Conservation (phyloP, 2,797 vertebrate species). For the Acrossocheilus fasciatus region DNA sequence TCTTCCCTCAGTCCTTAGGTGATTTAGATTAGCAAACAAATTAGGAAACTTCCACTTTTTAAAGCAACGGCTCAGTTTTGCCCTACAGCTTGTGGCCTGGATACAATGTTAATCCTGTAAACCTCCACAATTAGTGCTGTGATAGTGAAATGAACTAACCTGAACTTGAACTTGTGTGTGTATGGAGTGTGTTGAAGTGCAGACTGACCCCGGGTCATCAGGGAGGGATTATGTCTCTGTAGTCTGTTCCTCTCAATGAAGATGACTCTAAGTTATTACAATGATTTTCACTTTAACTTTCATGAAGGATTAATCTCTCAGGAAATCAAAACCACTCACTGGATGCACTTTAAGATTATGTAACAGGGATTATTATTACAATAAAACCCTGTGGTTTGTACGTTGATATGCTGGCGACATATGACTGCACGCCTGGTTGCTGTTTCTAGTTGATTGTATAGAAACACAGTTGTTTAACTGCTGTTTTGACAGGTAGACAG, state of each 20-base stretch:
- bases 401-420: neutral
- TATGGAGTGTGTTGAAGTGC: neutral
- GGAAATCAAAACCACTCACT: slow-evolving; percentile 22
- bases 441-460: neutral
- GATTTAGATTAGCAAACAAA: neutral
- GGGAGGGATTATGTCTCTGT: slow-evolving; percentile 1
- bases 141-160: slow-evolving; percentile 10
- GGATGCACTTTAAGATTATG: slow-evolving; percentile 18
- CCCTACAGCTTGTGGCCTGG: neutral
- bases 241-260: slow-evolving; percentile 14
- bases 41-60: slow-evolving; percentile 11
- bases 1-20: neutral
- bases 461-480: neutral
- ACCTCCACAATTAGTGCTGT: neutral
- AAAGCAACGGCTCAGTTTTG: neutral
- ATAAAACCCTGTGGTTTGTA: neutral
- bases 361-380: slow-evolving; percentile 21
- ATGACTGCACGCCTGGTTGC: neutral
- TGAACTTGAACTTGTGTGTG: neutral
- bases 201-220: neutral
- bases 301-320: slow-evolving; percentile 13
- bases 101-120: slow-evolving; percentile 2
- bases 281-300: slow-evolving; percentile 18
- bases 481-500: slow-evolving; percentile 4
- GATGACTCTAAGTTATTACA: slow-evolving; percentile 29